Evolutionary conservation across 2,113 vertebrate genomes (phyloP).

Genomic region (Onychorhynchus coronatus): DNA sequence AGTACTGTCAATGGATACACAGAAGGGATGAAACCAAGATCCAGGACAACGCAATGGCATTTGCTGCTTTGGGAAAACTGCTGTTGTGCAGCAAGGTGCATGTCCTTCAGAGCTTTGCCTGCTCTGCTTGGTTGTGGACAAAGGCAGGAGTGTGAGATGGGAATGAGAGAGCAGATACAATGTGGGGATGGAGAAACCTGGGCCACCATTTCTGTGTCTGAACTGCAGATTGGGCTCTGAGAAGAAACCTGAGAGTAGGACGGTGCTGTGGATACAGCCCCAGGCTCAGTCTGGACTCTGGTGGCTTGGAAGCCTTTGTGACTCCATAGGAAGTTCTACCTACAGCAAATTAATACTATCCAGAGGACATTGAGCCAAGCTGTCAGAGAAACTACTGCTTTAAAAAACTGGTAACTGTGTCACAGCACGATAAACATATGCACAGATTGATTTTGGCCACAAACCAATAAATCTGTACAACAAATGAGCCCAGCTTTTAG

Average conservation of each 20-base stretch:
- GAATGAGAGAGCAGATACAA: neutral
- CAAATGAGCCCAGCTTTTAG: neutral
- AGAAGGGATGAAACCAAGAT: neutral
- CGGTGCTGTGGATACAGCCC: neutral
- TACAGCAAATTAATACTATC: neutral
- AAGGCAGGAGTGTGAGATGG: neutral
- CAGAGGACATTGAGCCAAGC: neutral
- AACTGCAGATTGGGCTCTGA: neutral
- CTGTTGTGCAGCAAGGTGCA: neutral
- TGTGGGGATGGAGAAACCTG: neutral
- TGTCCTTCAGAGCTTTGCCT: neutral
- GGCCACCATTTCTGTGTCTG: neutral
- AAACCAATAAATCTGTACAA: neutral
- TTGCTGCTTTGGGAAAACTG: neutral
- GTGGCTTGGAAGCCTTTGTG: neutral
- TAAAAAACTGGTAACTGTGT: neutral
- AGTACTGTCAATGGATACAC: neutral
- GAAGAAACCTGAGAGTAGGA: neutral
- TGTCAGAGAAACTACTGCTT: constrained; percentile 41
- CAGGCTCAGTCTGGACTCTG: fast-evolving
- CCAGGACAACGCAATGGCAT: neutral
- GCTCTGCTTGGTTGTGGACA: neutral
- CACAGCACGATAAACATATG: constrained; percentile 32
- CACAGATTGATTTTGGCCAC: constrained; percentile 37
- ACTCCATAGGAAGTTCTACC: neutral